Evolutionary conservation across 2,888 invertebrate genomes (phyloP).

Genomic region (Oligia strigilis): DNA sequence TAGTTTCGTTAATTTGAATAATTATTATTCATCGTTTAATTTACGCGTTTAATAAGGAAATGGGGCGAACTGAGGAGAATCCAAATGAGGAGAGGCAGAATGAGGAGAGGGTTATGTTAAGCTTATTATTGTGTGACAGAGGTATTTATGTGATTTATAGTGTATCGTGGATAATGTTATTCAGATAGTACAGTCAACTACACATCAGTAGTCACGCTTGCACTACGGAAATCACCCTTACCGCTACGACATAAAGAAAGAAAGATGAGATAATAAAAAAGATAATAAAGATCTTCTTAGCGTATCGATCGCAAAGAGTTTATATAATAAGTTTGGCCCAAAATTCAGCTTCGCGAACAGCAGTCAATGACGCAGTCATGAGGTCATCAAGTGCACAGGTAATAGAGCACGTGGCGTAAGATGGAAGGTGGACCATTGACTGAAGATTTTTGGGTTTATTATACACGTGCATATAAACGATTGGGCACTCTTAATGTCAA

Average conservation of each 20-base stretch:
- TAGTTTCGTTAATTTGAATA: constrained; percentile 65
- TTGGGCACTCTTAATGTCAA: neutral
- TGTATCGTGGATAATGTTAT: too few relatives aligned
- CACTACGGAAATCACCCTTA: neutral
- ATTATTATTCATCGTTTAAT: constrained; percentile 64
- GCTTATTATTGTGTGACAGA: neutral
- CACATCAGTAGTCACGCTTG: neutral
- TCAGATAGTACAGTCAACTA: neutral
- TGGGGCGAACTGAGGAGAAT: constrained; percentile 38
- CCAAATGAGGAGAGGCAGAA: constrained; percentile 25
- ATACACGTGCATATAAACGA: neutral
- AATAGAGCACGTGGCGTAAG: too few relatives aligned
- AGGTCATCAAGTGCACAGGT: too few relatives aligned
- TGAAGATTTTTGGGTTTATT: too few relatives aligned
- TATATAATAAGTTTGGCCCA: too few relatives aligned
- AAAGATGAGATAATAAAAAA: too few relatives aligned
- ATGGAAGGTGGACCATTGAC: too few relatives aligned
- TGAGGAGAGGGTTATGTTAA: constrained; percentile 28
- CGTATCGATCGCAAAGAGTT: too few relatives aligned
- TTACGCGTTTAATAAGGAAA: constrained; percentile 58
- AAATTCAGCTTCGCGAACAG: too few relatives aligned
- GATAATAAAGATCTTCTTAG: too few relatives aligned
- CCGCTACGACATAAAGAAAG: neutral
- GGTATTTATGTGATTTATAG: neutral
- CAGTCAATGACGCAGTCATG: too few relatives aligned